These are phyloP conservation scores for Agelastica alni DNA, from an alignment of 2,888 invertebrate genomes.

Conservation along the genomic window DNA sequence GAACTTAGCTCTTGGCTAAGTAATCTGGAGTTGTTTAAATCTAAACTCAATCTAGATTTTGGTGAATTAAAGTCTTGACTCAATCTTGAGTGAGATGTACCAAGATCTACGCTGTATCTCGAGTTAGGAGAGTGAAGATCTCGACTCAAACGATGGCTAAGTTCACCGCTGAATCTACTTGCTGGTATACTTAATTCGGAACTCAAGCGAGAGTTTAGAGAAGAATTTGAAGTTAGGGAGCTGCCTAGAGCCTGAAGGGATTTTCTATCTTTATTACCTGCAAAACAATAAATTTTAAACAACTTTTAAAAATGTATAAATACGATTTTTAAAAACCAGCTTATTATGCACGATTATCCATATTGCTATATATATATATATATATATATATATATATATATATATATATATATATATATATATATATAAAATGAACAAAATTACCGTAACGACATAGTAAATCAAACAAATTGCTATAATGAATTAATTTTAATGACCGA, in stretches of 20 bases:
- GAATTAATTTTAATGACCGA: too few species aligned
- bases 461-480: too few species aligned
- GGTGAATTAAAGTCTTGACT: conserved; percentile 63
- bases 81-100: conserved; percentile 64
- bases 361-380: too few species aligned
- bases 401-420: too few species aligned
- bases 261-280: conserved; percentile 64
- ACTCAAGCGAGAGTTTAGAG: conserved; percentile 66
- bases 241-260: conserved; percentile 66
- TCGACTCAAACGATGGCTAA: conserved; percentile 53
- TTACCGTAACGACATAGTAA: too few species aligned
- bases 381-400: too few species aligned
- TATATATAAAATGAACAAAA: too few species aligned
- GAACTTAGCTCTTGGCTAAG: conserved; percentile 51
- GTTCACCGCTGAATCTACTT: conserved; percentile 63
- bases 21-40: conserved; percentile 60
- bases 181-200: conserved; percentile 66
- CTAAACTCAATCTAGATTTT: conserved; percentile 65
- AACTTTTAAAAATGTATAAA: too few species aligned
- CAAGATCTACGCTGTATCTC: conserved; percentile 70
- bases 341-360: too few species aligned
- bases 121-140: conserved; percentile 67
- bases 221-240: conserved; percentile 60
- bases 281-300: conserved; percentile 10
- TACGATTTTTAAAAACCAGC: too few species aligned